phyloP scores from a whole-genome alignment of 2,797 vertebrate genomes.

The Meda fulgida region DNA sequence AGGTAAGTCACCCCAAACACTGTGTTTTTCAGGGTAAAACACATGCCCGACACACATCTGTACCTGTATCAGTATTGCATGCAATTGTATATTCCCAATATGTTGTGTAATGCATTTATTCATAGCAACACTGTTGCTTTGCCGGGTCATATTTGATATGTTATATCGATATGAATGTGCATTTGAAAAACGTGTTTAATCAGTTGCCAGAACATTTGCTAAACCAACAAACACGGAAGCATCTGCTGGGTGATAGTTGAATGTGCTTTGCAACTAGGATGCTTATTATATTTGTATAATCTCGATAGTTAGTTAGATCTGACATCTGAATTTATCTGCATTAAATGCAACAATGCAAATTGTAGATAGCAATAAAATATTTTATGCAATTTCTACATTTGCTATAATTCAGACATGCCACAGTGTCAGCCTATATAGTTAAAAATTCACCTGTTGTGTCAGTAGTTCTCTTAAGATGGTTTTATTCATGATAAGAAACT shows the following conservation, averaged over 20 bases:
- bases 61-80: neutral
- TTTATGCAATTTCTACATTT: neutral
- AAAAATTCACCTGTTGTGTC: conserved; percentile 28
- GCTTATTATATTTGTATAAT: neutral
- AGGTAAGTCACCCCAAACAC: conserved; percentile 79
- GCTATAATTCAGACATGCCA: neutral
- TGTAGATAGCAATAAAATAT: neutral
- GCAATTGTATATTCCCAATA: conserved; percentile 13
- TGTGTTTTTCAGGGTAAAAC: neutral
- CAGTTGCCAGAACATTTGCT: neutral
- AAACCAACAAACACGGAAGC: neutral
- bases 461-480: neutral
- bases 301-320: neutral
- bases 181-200: neutral
- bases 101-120: conserved; percentile 37
- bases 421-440: neutral
- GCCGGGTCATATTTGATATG: neutral
- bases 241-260: neutral
- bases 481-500: neutral
- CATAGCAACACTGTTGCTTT: conserved; percentile 26
- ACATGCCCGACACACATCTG: conserved; percentile 7
- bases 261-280: neutral
- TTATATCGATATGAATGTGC: neutral
- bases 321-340: neutral
- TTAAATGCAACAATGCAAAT: neutral